Evolutionary conservation across 2,888 invertebrate species (phyloP).

Genomic region (Chymomyza procnemis): DNA sequence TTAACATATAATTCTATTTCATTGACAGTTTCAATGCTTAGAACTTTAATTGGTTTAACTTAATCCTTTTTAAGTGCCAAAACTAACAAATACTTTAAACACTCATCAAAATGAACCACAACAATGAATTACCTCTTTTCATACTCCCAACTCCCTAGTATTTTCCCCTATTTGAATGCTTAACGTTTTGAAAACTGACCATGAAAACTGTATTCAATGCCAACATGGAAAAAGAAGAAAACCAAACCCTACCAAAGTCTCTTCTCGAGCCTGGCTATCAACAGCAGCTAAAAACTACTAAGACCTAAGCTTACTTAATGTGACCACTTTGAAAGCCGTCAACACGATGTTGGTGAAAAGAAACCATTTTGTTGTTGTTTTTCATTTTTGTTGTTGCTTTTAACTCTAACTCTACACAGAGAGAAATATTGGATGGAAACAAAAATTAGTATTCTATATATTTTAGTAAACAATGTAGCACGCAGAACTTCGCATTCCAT

Average conservation of each 20-base stretch:
- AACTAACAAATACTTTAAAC: not conserved
- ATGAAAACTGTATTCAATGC: not conserved
- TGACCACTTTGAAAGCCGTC: constrained; percentile 65
- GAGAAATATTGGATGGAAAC: not conserved
- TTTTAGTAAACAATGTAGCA: too few relatives aligned
- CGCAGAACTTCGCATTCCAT: too few relatives aligned
- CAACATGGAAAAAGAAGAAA: not conserved
- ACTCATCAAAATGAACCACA: not conserved
- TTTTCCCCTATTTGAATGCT: not conserved
- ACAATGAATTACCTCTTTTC: not conserved
- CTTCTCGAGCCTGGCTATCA: constrained; percentile 31
- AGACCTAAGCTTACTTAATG: constrained; percentile 74
- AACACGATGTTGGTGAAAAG: constrained; percentile 36
- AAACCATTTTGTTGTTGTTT: constrained; percentile 29
- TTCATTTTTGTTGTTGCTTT: not conserved
- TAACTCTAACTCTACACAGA: not conserved
- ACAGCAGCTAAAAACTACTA: constrained; percentile 62
- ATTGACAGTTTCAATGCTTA: not conserved
- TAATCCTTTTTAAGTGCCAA: constrained; percentile 1
- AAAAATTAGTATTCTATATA: too few relatives aligned
- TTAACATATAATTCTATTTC: too few relatives aligned
- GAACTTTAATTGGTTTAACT: not conserved
- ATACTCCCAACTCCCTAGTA: not conserved
- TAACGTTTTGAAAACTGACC: not conserved
- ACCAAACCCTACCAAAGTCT: not conserved